Evolutionary conservation across 37 sponge, comb jelly and placozoan species (phyloP), one percentile per base, ranked within the genome.

Genomic region (Halichondria panicea): DNA sequence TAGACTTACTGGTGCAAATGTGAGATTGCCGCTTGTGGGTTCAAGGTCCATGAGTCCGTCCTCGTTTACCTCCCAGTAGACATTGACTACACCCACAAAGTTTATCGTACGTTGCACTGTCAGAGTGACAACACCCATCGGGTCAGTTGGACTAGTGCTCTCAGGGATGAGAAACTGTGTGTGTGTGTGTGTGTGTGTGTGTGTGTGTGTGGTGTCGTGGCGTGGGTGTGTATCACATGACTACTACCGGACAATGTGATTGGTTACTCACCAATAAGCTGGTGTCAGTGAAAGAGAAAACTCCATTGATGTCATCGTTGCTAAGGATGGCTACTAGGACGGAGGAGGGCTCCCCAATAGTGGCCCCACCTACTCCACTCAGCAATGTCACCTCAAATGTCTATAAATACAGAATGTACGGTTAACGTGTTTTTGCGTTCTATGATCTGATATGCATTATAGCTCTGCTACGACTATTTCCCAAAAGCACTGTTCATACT

Each of bases 261-360:
- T 40, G n/a, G 42, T 35, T 18, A 50, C 71, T 64, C 44, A 92
- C 93, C 81, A 89, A 72, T 35, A 79, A 44, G 37, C 83, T 89
- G 68, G 43, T 80, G 34, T 56, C 21, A 30, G 79, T 59, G 60
- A 88, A 95, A 21, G 74, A 74, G 63, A 95, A 89, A 12, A 82
- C 75, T 48, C 96, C 96, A 67, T 95, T 91, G 65, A 88, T 60
- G 61, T 93, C 93, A 78, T 88, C 93, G 82, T 88, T 93, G 39
- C 63, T 73, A 1, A 77, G 52, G 35, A 93, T 93, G 32, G 88
- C 88, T 24, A 95, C 88, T 28, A 61, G 68, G 22, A 76, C 53
- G 3, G 68, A 43, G 36, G 22, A 24, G 24, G 71, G 70, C 30
- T 13, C 13, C 4, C 96, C 92, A 18, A 95, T 60, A 36, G 55